Conservation (phyloP, 2,113 vertebrate species). For the Brachypteracias leptosomus region DNA sequence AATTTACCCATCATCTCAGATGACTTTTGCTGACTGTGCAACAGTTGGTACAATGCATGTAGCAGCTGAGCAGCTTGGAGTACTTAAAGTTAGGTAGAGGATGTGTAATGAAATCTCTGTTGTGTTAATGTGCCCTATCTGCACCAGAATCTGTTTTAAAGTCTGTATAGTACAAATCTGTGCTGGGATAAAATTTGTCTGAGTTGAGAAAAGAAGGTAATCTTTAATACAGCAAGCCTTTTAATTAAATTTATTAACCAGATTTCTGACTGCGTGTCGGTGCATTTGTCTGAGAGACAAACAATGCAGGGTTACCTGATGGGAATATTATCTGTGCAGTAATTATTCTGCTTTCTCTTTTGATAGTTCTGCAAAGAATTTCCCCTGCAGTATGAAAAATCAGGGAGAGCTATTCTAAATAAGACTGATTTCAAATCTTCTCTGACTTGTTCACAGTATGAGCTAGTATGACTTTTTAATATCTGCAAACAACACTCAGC, state of each 20-base stretch:
- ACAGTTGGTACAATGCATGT: neutral
- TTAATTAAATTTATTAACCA: neutral
- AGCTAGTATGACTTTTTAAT: neutral
- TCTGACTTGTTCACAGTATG: neutral
- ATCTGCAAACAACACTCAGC: neutral
- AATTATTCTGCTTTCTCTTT: neutral
- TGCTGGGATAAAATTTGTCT: neutral
- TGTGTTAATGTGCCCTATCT: neutral
- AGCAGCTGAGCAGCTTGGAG: neutral
- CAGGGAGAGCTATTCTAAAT: neutral
- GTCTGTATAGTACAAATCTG: neutral
- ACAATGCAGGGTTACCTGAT: neutral
- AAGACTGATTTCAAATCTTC: neutral
- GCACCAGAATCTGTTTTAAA: neutral
- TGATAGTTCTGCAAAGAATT: neutral
- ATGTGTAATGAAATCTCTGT: neutral
- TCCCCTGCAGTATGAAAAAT: neutral
- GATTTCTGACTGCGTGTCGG: neutral
- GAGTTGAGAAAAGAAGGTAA: neutral
- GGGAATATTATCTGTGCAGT: neutral
- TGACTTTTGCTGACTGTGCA: neutral
- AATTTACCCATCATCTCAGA: neutral
- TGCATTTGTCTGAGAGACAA: neutral
- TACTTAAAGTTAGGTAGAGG: neutral
- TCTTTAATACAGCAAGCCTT: neutral